Percentiles rank a stretch among this genome's conserved stretches.
phyloP scores from a whole-genome alignment of 2,113 vertebrate species.

The Cettia cetti region DNA sequence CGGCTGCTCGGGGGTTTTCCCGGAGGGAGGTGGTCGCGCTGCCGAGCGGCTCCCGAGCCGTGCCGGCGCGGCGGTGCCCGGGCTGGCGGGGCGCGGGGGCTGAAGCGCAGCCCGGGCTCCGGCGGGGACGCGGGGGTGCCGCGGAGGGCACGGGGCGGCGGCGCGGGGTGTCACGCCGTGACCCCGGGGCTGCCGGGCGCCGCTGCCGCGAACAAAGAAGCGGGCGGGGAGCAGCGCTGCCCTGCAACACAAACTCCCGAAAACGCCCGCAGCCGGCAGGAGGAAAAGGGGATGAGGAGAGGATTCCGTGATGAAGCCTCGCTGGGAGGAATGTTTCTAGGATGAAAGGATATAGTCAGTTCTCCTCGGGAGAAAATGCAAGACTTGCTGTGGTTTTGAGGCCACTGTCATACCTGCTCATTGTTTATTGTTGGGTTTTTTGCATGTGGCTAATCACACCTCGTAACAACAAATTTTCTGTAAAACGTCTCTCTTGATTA shows the following conservation, averaged over 20 bases:
- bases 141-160: background rate
- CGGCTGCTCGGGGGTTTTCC: background rate
- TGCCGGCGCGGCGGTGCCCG: background rate
- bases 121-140: background rate
- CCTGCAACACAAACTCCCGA: background rate
- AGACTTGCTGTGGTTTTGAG: background rate
- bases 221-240: background rate
- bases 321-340: background rate
- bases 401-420: background rate
- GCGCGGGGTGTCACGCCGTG: background rate
- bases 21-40: background rate
- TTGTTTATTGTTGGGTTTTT: background rate
- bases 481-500: background rate
- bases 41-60: background rate
- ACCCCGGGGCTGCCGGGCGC: background rate
- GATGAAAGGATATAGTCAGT: background rate
- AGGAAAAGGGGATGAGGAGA: background rate
- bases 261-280: background rate
- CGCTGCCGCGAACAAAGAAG: constrained; percentile 55
- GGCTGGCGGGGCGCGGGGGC: background rate
- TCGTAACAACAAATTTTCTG: background rate
- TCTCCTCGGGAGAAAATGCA: background rate
- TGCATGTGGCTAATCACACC: accelerated
- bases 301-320: background rate
- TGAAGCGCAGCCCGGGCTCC: background rate